Percentiles rank a stretch among this genome's conserved stretches.
Evolutionary conservation across 2,888 invertebrate genomes (phyloP).

Genomic region (Athrips mouffetella): DNA sequence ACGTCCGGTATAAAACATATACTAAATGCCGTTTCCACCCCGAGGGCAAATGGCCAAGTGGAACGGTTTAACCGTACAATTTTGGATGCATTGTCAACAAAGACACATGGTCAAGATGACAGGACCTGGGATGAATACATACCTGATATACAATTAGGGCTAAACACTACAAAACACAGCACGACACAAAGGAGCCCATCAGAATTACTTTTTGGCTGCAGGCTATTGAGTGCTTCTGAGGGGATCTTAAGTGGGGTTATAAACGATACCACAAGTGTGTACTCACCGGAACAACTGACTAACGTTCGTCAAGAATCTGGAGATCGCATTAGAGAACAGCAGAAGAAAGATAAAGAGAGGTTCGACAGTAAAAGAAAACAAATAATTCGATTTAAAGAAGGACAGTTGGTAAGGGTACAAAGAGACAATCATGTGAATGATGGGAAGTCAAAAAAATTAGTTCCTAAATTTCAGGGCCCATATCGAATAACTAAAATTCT

Average conservation of each 20-base stretch:
- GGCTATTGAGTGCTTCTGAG: not conserved
- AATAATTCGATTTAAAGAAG: constrained; percentile 1
- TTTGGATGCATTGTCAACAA: not conserved
- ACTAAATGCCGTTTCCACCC: constrained; percentile 16
- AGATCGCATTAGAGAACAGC: constrained; percentile 8
- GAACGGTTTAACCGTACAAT: constrained; percentile 13
- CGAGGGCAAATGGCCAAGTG: constrained; percentile 14
- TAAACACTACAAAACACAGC: constrained; percentile 16
- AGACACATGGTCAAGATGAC: constrained; percentile 7
- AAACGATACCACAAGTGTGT: not conserved
- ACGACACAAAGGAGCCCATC: constrained; percentile 12
- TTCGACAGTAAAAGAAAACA: constrained; percentile 10
- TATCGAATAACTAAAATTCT: constrained; percentile 10
- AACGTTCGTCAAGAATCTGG: constrained; percentile 3
- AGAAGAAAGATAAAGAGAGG: constrained; percentile 10
- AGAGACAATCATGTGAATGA: constrained; percentile 4
- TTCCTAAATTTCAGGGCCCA: constrained; percentile 17
- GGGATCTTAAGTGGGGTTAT: not conserved
- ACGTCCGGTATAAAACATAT: constrained; percentile 21
- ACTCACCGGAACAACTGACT: not conserved
- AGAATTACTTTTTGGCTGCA: constrained; percentile 15
- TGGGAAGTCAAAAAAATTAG: constrained; percentile 16
- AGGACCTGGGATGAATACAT: constrained; percentile 4
- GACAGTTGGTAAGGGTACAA: constrained; percentile 14
- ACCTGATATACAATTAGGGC: constrained; percentile 15